phyloP scores from a whole-genome alignment of 2,113 vertebrate species.

The Sorex araneus region DNA sequence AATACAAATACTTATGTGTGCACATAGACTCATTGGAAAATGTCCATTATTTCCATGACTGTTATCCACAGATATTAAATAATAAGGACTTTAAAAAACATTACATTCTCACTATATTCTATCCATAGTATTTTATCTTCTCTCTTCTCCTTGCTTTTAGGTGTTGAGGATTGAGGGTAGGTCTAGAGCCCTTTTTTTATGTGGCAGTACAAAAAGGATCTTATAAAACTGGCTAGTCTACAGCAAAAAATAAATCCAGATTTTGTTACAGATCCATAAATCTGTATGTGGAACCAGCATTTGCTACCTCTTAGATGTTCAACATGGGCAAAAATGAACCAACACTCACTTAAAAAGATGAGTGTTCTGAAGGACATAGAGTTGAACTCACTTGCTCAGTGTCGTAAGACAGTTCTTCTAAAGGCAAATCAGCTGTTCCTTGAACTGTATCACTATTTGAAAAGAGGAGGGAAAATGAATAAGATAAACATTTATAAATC shows the following conservation, averaged over 20 bases:
- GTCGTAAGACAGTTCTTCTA: background rate
- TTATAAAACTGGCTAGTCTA: background rate
- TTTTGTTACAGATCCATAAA: background rate
- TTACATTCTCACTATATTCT: background rate
- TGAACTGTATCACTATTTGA: slow-evolving; percentile 5
- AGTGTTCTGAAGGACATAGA: background rate
- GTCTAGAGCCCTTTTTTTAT: background rate
- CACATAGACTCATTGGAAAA: background rate
- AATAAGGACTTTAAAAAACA: slow-evolving; percentile 37
- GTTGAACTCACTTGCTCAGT: slow-evolving; percentile 3
- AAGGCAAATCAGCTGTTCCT: background rate
- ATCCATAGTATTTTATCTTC: background rate
- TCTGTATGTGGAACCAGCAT: background rate
- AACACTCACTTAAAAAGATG: slow-evolving; percentile 1
- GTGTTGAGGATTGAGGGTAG: background rate
- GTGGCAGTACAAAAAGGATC: background rate
- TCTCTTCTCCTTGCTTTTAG: background rate
- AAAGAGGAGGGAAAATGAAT: background rate
- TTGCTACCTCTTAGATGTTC: background rate
- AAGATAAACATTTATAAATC: background rate
- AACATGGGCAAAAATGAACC: slow-evolving; percentile 9
- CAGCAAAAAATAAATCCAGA: background rate
- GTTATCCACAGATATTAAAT: slow-evolving; percentile 22
- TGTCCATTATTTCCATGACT: background rate
- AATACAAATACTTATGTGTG: background rate